Evolutionary conservation across 1,140 invertebrate genomes (phyloP).

Genomic region (Euura lappo): DNA sequence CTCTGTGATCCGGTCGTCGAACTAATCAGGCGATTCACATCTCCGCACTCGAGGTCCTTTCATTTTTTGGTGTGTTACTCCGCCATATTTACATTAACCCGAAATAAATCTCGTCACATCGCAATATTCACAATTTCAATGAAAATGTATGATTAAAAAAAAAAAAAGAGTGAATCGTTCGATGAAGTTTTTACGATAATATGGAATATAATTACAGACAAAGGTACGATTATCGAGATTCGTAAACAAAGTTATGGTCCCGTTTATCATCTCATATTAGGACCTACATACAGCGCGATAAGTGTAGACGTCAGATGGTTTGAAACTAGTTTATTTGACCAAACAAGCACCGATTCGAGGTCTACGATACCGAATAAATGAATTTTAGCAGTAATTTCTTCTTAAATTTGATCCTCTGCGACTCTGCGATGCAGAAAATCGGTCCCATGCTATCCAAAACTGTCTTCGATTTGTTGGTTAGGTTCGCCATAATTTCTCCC

Average conservation of each 20-base stretch:
- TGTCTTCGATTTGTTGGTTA: too few species aligned
- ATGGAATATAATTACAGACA: neutral
- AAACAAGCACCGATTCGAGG: too few species aligned
- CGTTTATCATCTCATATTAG: neutral
- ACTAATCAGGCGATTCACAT: neutral
- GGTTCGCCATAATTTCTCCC: too few species aligned
- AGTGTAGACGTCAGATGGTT: too few species aligned
- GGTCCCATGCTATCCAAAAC: too few species aligned
- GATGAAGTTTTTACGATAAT: neutral
- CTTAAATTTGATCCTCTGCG: too few species aligned
- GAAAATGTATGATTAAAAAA: neutral
- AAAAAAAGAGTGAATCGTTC: neutral
- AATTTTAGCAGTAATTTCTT: too few species aligned
- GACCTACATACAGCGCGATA: neutral
- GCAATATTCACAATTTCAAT: conserved; percentile 9
- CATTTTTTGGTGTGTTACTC: conserved; percentile 1
- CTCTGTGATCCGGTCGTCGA: neutral
- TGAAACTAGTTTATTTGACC: too few species aligned
- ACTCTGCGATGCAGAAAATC: too few species aligned
- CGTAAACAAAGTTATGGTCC: neutral
- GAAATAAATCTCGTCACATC: conserved; percentile 8
- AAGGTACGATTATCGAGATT: neutral
- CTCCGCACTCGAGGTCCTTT: neutral
- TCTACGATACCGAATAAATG: too few species aligned
- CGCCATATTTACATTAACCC: conserved; percentile 9